Conservation (phyloP, 2,888 invertebrate species). For the Epiblema foenella region DNA sequence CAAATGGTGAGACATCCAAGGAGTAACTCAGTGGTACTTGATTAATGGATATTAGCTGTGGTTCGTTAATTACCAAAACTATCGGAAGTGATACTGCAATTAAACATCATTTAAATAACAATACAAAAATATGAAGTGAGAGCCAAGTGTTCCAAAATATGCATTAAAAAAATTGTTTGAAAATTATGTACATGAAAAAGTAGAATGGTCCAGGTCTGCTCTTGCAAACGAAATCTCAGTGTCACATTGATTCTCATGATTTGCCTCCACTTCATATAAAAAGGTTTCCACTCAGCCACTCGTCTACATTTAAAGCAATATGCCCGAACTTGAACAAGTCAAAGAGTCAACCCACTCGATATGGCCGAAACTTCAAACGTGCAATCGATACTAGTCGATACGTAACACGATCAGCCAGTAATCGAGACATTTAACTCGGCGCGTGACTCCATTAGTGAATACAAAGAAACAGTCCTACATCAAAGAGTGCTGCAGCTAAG, state of each 20-base stretch:
- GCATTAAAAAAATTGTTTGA: no score
- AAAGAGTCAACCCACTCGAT: slow-evolving; percentile 19
- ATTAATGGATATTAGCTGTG: no score
- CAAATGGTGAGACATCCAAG: no score
- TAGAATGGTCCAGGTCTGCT: no score
- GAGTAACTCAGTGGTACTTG: no score
- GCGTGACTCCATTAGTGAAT: slow-evolving; percentile 74
- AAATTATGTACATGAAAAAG: no score
- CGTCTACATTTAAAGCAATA: slow-evolving; percentile 1
- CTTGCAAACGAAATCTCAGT: no score
- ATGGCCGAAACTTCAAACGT: slow-evolving; percentile 28
- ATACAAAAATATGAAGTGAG: no score
- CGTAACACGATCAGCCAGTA: slow-evolving; percentile 51
- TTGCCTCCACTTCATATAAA: neutral
- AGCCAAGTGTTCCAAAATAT: no score
- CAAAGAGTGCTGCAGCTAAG: slow-evolving; percentile 57
- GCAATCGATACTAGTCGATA: slow-evolving; percentile 65
- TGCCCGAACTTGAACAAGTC: slow-evolving; percentile 16
- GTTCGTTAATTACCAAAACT: no score
- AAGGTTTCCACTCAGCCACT: slow-evolving; percentile 5
- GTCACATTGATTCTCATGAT: neutral
- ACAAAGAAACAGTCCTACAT: slow-evolving; percentile 64
- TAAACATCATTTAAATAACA: no score
- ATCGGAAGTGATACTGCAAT: no score
- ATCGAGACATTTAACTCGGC: slow-evolving; percentile 70